A percentile compares a stretch with the other conserved stretches of the same genome.
phyloP scores from a whole-genome alignment of 1,140 invertebrate species.

The Trichonephila clavata region DNA sequence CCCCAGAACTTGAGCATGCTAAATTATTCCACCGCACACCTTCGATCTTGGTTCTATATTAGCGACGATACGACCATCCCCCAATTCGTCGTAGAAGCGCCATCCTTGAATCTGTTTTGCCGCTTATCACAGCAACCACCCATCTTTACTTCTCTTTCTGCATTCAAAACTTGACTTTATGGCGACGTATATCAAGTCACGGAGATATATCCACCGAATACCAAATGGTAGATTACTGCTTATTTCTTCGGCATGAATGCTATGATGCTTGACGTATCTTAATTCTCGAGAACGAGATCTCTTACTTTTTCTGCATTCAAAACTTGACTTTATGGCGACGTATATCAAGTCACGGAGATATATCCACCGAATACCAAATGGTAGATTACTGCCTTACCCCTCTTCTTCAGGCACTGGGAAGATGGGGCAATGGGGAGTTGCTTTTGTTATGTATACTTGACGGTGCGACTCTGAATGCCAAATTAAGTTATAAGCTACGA shows the following conservation, averaged over 20 bases:
- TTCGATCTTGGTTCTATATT: background rate
- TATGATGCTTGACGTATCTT: too few relatives aligned
- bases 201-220: constrained; percentile 51
- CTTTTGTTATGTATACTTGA: constrained; percentile 57
- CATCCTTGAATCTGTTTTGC: constrained; percentile 32
- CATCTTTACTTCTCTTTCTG: constrained; percentile 5
- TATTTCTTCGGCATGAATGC: too few relatives aligned
- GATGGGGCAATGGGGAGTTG: constrained; percentile 40
- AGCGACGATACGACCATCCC: background rate
- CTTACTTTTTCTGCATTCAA: constrained; percentile 37
- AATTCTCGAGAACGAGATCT: too few relatives aligned
- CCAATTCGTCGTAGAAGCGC: constrained; percentile 10
- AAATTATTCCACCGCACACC: constrained; percentile 52
- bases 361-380: constrained; percentile 61
- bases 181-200: constrained; percentile 65
- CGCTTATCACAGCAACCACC: constrained; percentile 48
- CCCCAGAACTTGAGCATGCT: constrained; percentile 3
- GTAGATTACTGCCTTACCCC: constrained; percentile 47
- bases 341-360: constrained; percentile 61
- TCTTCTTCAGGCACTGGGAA: background rate
- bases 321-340: constrained; percentile 59
- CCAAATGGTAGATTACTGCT: constrained; percentile 66
- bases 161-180: constrained; percentile 56
- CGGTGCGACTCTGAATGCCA: constrained; percentile 45
- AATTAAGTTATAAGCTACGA: constrained; percentile 56